phyloP scores from a whole-genome alignment of 2,797 vertebrate species.

The Brachymystax lenok region DNA sequence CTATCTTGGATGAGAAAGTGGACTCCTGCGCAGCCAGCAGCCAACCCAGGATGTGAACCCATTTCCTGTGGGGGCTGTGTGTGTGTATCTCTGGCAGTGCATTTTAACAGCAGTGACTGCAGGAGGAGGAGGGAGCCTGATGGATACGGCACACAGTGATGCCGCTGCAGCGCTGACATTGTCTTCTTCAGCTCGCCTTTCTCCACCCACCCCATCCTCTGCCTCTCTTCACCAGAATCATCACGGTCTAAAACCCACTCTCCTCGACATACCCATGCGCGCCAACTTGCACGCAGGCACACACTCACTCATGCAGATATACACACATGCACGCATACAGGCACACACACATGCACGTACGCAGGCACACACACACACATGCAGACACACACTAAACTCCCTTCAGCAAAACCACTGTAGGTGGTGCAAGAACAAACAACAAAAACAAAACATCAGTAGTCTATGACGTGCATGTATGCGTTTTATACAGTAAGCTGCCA shows the following conservation, averaged over 20 bases:
- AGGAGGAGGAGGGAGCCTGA: slow-evolving; percentile 60
- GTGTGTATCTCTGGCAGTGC: slow-evolving; percentile 50
- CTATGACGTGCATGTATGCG: not conserved
- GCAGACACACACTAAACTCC: slow-evolving; percentile 32
- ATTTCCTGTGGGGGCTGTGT: slow-evolving; percentile 59
- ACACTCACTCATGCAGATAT: slow-evolving; percentile 31
- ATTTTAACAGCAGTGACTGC: slow-evolving; percentile 65
- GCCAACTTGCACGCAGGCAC: not conserved
- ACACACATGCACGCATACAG: slow-evolving; percentile 27
- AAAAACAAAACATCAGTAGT: not conserved
- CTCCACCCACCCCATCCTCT: slow-evolving; percentile 38
- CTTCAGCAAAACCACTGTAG: slow-evolving; percentile 41
- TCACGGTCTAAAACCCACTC: slow-evolving; percentile 52
- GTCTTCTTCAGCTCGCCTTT: slow-evolving; percentile 55
- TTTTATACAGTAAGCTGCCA: slow-evolving; percentile 39
- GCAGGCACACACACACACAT: slow-evolving; percentile 29
- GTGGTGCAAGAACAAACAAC: slow-evolving; percentile 50
- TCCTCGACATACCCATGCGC: slow-evolving; percentile 14
- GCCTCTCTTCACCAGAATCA: slow-evolving; percentile 69
- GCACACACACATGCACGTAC: slow-evolving; percentile 9
- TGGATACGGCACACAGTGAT: slow-evolving; percentile 65
- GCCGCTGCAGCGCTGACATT: slow-evolving; percentile 74
- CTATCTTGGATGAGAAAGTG: slow-evolving; percentile 73
- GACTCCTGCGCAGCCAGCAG: slow-evolving; percentile 53
- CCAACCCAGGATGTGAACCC: slow-evolving; percentile 61